Base-by-base conservation (phyloP, 1,140 invertebrate species). In the Drosophila insularis region DNA sequence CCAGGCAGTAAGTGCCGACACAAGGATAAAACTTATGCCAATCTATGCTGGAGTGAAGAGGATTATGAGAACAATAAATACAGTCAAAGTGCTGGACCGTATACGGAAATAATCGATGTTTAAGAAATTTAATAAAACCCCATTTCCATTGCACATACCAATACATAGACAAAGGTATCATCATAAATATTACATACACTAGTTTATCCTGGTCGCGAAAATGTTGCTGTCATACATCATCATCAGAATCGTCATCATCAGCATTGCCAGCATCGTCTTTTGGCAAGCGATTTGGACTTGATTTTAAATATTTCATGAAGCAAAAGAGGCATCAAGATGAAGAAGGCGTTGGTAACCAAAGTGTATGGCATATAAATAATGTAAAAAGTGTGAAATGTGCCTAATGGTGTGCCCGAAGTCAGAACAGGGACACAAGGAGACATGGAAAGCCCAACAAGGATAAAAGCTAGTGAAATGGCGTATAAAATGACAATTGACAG, bases 351-450 rank as follows among this genome's bases (percentile, higher is more conserved):
- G 10, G 43, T 19, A 21, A 50, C 17, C 43, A 50, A 50, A 50
- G 43, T 50, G 43, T 50, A 50, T 50, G 43, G 17, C 43, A 19
- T 71, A 89, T 89, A 89, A 89, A 89, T 89, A 89, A 89, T 89
- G 80, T 87, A 89, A 78, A 80, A 80, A 89, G 84, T 89, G 85
- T 84, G 84, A 84, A 89, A 89, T 75, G 84, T 85, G 84, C 84
- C 84, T 89, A 89, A 89, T 89, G 84, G 84, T 66, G 80, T 89
- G 80, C 74, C 80, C 78, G 74, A 78, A 80, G 55, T 66, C 70
- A 46, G 58, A 68, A 72, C 17, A 50, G 37, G 27, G 32, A 50
- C 43, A 46, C 14, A 17, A 46, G 2, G 55, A 46, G 35, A 37
- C 10, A 14, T 14, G 17, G 8, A 59, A 17, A 46, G 7, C 40